phyloP scores from a whole-genome alignment of 2,797 vertebrate genomes.

The Margarornis squamiger region DNA sequence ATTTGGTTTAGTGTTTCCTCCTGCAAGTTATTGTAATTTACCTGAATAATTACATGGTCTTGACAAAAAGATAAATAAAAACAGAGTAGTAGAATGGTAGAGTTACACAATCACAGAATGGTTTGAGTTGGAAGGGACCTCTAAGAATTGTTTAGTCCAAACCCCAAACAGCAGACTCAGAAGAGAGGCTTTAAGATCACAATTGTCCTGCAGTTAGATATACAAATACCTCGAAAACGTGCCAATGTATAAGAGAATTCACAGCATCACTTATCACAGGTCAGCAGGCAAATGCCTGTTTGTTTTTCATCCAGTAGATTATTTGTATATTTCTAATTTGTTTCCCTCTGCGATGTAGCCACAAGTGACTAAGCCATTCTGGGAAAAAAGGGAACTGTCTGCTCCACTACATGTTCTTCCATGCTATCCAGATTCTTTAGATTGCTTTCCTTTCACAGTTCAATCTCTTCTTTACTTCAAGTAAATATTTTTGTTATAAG shows the following conservation, averaged over 20 bases:
- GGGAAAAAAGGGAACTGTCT: background rate
- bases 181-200: background rate
- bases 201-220: background rate
- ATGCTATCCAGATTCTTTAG: background rate
- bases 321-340: background rate
- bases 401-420: background rate
- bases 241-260: background rate
- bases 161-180: background rate
- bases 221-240: background rate
- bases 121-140: background rate
- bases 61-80: background rate
- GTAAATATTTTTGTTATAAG: background rate
- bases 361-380: background rate
- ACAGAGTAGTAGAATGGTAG: background rate
- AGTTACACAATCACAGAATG: background rate
- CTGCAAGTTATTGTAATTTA: background rate
- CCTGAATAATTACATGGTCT: background rate
- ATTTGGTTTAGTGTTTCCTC: background rate
- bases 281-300: background rate
- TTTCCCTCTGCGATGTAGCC: background rate
- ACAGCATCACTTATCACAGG: background rate
- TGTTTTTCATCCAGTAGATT: background rate
- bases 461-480: background rate
- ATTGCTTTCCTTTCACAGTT: background rate
- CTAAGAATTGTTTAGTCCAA: background rate